Evolutionary conservation across 2,888 invertebrate species (phyloP).

Genomic region (Scaptomyza tumidula): DNA sequence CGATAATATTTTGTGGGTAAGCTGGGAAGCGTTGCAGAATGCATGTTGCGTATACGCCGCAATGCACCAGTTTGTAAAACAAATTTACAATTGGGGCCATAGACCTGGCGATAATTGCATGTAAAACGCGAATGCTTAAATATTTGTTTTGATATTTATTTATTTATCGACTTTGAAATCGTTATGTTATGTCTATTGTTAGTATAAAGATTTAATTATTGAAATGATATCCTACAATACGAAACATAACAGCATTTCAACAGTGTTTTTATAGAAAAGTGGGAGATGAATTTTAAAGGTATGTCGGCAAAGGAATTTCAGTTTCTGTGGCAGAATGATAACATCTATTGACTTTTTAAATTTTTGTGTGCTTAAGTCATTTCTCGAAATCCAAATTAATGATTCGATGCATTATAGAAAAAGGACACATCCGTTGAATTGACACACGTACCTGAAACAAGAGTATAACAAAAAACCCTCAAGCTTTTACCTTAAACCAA

Average conservation of each 20-base stretch:
- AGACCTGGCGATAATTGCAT: neutral
- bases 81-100: neutral
- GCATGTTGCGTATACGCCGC: conserved; percentile 44
- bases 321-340: conserved; percentile 21
- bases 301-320: neutral
- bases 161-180: neutral
- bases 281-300: no score
- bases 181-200: no score
- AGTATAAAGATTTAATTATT: neutral
- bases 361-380: conserved; percentile 9
- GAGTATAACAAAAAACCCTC: neutral
- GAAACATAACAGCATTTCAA: neutral
- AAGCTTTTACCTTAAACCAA: conserved; percentile 21
- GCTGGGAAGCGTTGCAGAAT: no score
- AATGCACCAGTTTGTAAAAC: conserved; percentile 12
- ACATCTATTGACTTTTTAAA: neutral
- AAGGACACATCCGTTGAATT: conserved; percentile 15
- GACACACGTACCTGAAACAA: conserved; percentile 15
- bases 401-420: neutral
- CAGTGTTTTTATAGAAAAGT: neutral
- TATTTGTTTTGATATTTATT: neutral
- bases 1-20: conserved; percentile 44
- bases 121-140: neutral
- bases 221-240: neutral
- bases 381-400: conserved; percentile 5